Evolutionary conservation across 1,140 invertebrate genomes (phyloP).

Genomic region (Phortica variegata): DNA sequence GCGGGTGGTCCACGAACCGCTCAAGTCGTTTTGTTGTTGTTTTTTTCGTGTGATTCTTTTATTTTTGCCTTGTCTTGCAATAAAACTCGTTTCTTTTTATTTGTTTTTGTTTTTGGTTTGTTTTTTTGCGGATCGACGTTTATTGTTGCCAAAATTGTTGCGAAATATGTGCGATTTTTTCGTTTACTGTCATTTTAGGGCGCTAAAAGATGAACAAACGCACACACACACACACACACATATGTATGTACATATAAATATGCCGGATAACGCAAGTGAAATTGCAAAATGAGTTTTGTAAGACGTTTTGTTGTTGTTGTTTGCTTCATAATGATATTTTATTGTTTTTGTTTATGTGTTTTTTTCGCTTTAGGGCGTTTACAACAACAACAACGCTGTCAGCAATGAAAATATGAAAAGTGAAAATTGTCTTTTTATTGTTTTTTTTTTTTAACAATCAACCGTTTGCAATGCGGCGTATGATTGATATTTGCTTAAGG

Average conservation of each 20-base stretch:
- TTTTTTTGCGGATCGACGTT: too few species aligned
- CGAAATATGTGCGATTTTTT: conserved; percentile 13
- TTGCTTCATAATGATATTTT: too few species aligned
- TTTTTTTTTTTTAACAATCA: too few species aligned
- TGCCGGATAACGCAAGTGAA: conserved; percentile 40
- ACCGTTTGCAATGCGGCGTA: too few species aligned
- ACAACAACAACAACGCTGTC: too few species aligned
- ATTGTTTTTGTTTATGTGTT: too few species aligned
- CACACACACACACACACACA: not conserved
- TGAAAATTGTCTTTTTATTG: too few species aligned
- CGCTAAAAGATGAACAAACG: not conserved
- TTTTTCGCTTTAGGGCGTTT: too few species aligned
- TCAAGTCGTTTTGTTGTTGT: conserved; percentile 9
- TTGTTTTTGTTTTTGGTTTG: conserved; percentile 1
- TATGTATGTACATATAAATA: too few species aligned
- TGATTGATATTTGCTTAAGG: too few species aligned
- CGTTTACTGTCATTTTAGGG: not conserved
- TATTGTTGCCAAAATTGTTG: conserved; percentile 7
- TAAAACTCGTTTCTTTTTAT: conserved; percentile 6
- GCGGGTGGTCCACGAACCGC: not conserved
- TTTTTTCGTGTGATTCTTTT: not conserved
- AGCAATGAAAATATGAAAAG: too few species aligned
- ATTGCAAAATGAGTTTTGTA: conserved; percentile 27
- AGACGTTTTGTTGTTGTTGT: conserved; percentile 1
- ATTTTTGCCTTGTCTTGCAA: not conserved